Evolutionary conservation across 2,797 vertebrate species (phyloP).

Genomic region (Nyctibius grandis): DNA sequence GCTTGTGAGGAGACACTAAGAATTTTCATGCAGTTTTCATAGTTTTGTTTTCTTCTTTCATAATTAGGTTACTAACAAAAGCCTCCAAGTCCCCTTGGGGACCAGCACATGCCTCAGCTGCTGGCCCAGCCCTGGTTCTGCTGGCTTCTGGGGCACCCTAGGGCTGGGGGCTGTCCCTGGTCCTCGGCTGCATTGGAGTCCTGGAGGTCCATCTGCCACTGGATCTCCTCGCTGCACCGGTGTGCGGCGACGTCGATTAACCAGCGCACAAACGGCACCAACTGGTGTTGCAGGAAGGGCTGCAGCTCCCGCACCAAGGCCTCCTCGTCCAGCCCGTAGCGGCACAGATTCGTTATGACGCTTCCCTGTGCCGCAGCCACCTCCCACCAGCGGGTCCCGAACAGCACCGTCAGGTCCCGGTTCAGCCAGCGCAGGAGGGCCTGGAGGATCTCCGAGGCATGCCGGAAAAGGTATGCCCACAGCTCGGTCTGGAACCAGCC

Average conservation of each 20-base stretch:
- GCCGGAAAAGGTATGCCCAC: no score
- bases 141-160: neutral
- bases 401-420: no score
- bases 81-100: neutral
- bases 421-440: no score
- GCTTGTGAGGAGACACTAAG: neutral
- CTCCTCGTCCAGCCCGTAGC: no score
- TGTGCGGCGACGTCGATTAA: neutral
- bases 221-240: neutral
- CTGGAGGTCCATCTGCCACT: neutral
- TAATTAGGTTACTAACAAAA: no score
- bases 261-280: neutral
- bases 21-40: neutral
- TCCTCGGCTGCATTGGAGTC: neutral
- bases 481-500: no score
- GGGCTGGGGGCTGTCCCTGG: neutral
- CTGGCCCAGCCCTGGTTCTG: neutral
- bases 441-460: no score
- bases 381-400: no score
- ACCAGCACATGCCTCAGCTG: neutral
- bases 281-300: neutral
- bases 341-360: no score
- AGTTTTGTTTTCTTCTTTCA: neutral
- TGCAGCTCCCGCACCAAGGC: neutral
- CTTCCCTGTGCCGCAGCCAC: no score